These are phyloP conservation scores for Lutraria lutraria DNA, from an alignment of 2,888 invertebrate species.

Conservation along the genomic window DNA sequence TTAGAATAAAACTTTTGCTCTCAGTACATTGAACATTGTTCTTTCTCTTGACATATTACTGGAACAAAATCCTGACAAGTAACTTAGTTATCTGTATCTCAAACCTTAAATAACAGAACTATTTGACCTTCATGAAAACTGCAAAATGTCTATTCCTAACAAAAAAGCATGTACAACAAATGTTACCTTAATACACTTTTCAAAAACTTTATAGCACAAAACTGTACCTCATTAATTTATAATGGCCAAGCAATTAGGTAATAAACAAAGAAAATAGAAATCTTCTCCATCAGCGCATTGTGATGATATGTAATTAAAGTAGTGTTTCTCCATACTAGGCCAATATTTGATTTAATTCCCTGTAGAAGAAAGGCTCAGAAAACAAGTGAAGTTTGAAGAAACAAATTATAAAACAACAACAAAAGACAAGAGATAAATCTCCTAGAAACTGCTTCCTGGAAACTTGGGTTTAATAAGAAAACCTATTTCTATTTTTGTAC, in stretches of 20 bases:
- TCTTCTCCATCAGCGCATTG: neutral
- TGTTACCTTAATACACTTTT: too few species aligned
- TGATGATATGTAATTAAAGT: slow-evolving; percentile 8
- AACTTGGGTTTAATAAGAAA: neutral
- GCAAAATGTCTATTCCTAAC: too few species aligned
- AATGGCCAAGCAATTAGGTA: neutral
- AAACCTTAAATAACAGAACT: too few species aligned
- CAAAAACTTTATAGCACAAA: neutral
- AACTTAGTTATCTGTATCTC: too few species aligned
- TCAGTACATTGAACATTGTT: too few species aligned
- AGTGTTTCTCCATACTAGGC: neutral
- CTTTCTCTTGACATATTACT: too few species aligned
- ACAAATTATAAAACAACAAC: neutral
- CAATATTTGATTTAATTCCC: neutral
- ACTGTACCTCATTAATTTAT: neutral
- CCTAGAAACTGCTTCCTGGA: neutral
- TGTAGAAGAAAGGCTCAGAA: neutral
- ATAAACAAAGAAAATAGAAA: neutral
- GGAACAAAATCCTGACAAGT: too few species aligned
- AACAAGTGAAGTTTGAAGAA: neutral
- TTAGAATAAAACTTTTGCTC: too few species aligned
- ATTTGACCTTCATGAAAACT: too few species aligned
- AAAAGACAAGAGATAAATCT: neutral
- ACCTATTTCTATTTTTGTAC: too few species aligned
- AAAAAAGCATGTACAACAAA: too few species aligned